Evolutionary conservation across 2,888 invertebrate genomes (phyloP).

Genomic region (Labia minor): DNA sequence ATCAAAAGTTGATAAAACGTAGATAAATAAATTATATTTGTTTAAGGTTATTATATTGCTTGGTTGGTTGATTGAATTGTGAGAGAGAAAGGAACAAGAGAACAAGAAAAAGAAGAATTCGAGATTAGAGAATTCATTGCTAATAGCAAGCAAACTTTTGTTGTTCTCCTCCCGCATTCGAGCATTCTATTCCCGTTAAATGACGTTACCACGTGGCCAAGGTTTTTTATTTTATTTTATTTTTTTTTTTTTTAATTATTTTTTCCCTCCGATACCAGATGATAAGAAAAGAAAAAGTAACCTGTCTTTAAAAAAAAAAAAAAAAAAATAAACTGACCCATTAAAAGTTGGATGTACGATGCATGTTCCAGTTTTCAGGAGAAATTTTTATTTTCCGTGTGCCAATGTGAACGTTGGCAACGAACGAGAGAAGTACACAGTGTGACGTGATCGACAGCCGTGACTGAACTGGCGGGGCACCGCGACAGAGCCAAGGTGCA

Average conservation of each 20-base stretch:
- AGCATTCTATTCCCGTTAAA: not conserved
- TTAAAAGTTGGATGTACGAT: too few species aligned
- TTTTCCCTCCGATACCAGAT: not conserved
- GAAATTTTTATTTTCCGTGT: not conserved
- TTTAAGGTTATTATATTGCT: not conserved
- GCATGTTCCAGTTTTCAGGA: too few species aligned
- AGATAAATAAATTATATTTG: not conserved
- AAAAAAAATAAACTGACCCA: too few species aligned
- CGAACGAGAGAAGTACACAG: not conserved
- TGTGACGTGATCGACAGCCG: not conserved
- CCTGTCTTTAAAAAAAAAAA: too few species aligned
- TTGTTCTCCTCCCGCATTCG: not conserved
- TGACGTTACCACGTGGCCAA: conserved; percentile 4
- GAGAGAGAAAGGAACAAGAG: too few species aligned
- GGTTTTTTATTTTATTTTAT: not conserved
- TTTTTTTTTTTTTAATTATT: not conserved
- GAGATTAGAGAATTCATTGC: not conserved
- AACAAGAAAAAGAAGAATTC: not conserved
- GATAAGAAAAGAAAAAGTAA: not conserved
- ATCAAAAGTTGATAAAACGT: not conserved
- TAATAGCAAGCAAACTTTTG: not conserved
- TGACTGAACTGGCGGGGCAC: not conserved
- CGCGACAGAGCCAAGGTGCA: not conserved
- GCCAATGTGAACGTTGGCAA: not conserved
- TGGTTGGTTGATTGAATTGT: too few species aligned